Evolutionary conservation across 2,888 invertebrate species (phyloP), one percentile per base, ranked within the genome.

Genomic region (Stenurella melanura): DNA sequence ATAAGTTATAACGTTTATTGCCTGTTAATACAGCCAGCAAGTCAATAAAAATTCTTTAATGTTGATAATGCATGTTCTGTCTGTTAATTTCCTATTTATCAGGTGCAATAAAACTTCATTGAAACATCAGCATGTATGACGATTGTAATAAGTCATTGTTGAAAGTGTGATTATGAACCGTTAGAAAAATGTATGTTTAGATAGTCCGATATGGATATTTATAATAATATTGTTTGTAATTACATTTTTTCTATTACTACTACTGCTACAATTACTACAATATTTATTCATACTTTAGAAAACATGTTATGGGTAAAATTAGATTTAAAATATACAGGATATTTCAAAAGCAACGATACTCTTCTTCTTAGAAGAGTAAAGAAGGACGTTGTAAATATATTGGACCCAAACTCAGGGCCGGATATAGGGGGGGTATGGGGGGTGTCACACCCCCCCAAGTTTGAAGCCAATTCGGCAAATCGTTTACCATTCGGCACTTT

Each of bases 51-150:
- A 64, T 64, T 64, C 64, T 21, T 64, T 42, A 18, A 38, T 50
- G 19, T 10, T 11, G 64, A 64, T 34, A 42, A 11, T 34, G 18
- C 17, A 64, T 64, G 64, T 9, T 26, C 42, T 64, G 18, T 61
- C 19, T 61, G 21, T 11, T 61, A 30, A 61, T 61, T 19, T 19
- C 21, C 21, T 58, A 21, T 58, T 21, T 58, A 58, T 58, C 58
- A 58, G 10, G 2, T 21, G 19, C 58, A 58, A 58, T 58, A 58
- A 58, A 58, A 58, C 11, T 19, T 58, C 21, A 58, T 58, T 58
- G 21, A 58, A 19, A 19, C 58, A 58, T 58, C 58, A 38, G 64
- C 64, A 64, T 64, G 64, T 42, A 38, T 64, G 58, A 58, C 21
- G 18, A 50, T 50, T 50, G 50, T 50, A 50, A 50, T 50, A 50